Percentiles rank a stretch among this genome's conserved stretches.
Evolutionary conservation across 1,140 invertebrate genomes (phyloP).

Genomic region (Centruroides sculpturatus): DNA sequence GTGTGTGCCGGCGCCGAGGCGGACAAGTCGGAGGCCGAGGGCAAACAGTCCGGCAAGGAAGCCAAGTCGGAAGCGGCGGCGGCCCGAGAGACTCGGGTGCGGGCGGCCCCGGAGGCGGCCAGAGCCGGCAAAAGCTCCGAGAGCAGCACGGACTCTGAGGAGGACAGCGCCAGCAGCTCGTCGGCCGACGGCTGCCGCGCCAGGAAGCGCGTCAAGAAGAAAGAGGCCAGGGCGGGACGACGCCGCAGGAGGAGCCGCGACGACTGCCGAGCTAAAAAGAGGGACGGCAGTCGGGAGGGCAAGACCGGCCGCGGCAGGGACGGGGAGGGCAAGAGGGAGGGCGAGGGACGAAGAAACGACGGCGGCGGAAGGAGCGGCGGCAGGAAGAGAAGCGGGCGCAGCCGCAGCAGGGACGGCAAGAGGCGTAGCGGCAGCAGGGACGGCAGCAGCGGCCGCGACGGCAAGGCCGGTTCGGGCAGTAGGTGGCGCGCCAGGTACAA

Average conservation of each 20-base stretch:
- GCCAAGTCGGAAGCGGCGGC: background rate
- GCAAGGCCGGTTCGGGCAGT: background rate
- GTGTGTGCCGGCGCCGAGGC: background rate
- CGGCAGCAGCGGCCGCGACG: background rate
- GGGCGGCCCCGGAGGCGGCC: background rate
- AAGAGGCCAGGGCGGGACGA: too few species aligned
- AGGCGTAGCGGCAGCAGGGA: background rate
- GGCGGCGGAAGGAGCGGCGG: background rate
- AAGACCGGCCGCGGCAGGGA: background rate
- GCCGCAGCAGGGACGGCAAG: conserved; percentile 1
- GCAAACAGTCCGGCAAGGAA: background rate
- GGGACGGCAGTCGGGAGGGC: too few species aligned
- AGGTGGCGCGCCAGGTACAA: conserved; percentile 2
- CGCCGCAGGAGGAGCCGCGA: too few species aligned
- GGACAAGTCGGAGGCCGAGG: conserved; percentile 1
- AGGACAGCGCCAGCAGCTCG: too few species aligned
- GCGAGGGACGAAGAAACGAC: background rate
- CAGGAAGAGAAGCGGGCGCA: conserved; percentile 3
- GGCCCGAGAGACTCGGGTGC: background rate
- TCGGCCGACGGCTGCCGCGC: too few species aligned
- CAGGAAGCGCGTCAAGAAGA: too few species aligned
- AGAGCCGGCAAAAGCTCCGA: background rate
- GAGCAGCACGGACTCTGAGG: too few species aligned
- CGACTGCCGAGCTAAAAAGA: too few species aligned
- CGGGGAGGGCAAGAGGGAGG: background rate